Percentiles rank a stretch among this genome's conserved stretches.
phyloP scores from a whole-genome alignment of 2,797 vertebrate species.

The Siniperca obscura region DNA sequence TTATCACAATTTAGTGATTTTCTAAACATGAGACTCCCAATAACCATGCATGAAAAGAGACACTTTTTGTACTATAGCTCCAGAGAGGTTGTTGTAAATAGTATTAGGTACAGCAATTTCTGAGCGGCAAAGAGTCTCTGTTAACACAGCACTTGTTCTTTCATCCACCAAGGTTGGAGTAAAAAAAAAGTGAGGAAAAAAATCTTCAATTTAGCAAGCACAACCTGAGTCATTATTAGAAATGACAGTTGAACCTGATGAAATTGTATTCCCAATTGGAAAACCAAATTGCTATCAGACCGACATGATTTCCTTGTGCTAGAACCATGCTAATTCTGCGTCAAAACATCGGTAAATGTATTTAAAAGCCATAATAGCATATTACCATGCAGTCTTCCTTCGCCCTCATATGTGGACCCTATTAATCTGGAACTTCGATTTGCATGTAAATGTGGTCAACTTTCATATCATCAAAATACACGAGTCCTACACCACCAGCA shows the following conservation, averaged over 20 bases:
- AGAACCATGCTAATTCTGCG: slow-evolving; percentile 94
- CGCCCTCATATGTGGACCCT: slow-evolving; percentile 88
- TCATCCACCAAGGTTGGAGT: slow-evolving; percentile 80
- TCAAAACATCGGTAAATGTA: slow-evolving; percentile 98
- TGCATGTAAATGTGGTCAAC: slow-evolving; percentile 99
- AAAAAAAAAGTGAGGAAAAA: slow-evolving; percentile 67
- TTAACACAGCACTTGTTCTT: slow-evolving; percentile 86
- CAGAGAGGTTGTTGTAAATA: slow-evolving; percentile 45
- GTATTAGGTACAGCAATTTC: slow-evolving; percentile 43
- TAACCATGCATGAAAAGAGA: slow-evolving; percentile 4
- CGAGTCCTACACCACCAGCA: slow-evolving; percentile 84
- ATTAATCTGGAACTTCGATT: slow-evolving; percentile 99
- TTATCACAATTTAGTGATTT: slow-evolving; percentile 30
- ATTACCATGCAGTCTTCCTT: slow-evolving; percentile 95
- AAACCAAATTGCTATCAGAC: slow-evolving; percentile 99
- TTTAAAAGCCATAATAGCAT: slow-evolving; percentile 99
- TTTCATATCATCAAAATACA: slow-evolving; percentile 99
- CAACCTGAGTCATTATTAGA: slow-evolving; percentile 97
- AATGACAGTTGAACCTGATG: slow-evolving; percentile 99
- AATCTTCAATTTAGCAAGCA: slow-evolving; percentile 94
- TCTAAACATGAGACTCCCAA: slow-evolving; percentile 11
- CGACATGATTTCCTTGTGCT: slow-evolving; percentile 96
- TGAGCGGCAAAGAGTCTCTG: slow-evolving; percentile 67
- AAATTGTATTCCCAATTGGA: slow-evolving; percentile 99
- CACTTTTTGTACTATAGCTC: slow-evolving; percentile 23